These are phyloP conservation scores for Dendrocopos noguchii DNA, from an alignment of 2,113 vertebrate species.

Conservation along the genomic window DNA sequence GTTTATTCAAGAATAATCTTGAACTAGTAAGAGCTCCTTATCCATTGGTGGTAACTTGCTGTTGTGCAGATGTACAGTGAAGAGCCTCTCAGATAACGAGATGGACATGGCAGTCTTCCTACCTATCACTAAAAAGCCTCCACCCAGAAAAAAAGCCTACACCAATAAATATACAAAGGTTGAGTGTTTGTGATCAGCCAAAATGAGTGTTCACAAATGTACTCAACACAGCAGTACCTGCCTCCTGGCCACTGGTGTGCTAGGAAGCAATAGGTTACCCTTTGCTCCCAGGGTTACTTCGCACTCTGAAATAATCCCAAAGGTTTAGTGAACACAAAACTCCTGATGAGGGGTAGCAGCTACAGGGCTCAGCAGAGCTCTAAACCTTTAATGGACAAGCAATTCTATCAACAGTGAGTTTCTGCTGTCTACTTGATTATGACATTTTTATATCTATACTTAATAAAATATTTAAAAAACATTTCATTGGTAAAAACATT, in stretches of 20 bases:
- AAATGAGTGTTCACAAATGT: background rate
- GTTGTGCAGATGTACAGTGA: background rate
- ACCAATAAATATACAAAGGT: background rate
- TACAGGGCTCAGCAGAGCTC: background rate
- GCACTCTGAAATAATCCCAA: background rate
- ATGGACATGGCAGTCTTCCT: background rate
- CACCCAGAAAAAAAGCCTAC: background rate
- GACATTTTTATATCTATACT: background rate
- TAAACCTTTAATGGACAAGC: background rate
- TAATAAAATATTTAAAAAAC: background rate
- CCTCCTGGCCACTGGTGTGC: background rate
- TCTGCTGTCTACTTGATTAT: background rate
- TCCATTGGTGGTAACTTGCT: background rate
- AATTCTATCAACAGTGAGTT: background rate
- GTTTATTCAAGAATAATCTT: background rate
- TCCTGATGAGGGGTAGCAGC: background rate
- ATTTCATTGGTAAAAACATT: too few relatives aligned
- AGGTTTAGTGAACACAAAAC: background rate
- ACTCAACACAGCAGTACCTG: background rate
- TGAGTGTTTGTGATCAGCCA: background rate
- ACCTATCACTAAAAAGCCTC: background rate
- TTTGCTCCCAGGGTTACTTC: background rate
- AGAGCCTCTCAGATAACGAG: background rate
- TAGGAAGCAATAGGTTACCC: background rate
- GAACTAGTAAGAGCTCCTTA: background rate